phyloP scores from a whole-genome alignment of 2,113 vertebrate species.

The Phalacrocorax aristotelis region DNA sequence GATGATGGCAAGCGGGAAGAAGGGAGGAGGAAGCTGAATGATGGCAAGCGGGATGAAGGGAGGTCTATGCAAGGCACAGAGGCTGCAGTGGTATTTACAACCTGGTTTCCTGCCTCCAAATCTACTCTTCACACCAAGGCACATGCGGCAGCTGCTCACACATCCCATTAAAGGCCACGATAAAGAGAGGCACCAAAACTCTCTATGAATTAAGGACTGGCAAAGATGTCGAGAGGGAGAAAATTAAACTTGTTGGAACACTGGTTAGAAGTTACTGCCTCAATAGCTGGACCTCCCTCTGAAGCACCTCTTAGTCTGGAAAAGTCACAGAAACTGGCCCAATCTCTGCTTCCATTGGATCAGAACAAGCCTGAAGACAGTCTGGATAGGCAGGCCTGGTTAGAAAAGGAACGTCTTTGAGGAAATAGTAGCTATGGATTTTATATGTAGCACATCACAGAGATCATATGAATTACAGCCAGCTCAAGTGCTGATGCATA shows the following conservation, averaged over 20 bases:
- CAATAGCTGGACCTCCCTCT: not conserved
- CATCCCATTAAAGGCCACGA: not conserved
- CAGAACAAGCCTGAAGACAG: not conserved
- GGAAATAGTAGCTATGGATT: not conserved
- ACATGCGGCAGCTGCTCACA: not conserved
- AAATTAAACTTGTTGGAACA: not conserved
- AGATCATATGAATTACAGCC: not conserved
- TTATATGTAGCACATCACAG: not conserved
- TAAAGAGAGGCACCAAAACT: not conserved
- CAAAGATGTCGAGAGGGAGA: not conserved
- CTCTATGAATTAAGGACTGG: not conserved
- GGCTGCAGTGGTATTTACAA: not conserved
- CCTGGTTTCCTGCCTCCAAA: not conserved
- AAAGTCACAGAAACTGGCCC: not conserved
- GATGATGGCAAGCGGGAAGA: not conserved
- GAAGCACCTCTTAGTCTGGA: not conserved
- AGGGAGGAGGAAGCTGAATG: not conserved
- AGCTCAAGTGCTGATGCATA: not conserved
- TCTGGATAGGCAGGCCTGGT: not conserved
- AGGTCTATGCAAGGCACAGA: not conserved
- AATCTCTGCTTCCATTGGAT: not conserved
- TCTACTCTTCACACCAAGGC: not conserved
- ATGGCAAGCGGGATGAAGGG: not conserved
- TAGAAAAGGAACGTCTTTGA: not conserved
- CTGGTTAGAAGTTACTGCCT: not conserved